Base-by-base conservation (phyloP, 2,797 vertebrate genomes). In the Danionella dracula region DNA sequence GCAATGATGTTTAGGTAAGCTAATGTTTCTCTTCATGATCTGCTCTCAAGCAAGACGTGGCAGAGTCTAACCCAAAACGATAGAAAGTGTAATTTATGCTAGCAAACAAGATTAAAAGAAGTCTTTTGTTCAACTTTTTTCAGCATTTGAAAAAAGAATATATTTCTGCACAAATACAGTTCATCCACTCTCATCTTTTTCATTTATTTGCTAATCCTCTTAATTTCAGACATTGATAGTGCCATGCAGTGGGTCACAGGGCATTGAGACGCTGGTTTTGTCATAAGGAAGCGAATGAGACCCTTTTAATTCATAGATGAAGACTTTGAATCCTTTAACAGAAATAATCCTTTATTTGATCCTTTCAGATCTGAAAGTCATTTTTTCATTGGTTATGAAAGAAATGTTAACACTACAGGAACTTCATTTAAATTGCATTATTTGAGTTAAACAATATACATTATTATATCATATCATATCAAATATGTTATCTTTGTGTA, bases 261-360 rank as follows among this genome's bases (percentile, higher is more conserved):
- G 63, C 20, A 31, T 35, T 50, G 57, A 51, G 37, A 68, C 35
- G 46, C 5, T 13, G 41, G 31, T 61, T 72, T 73, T 67, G 62
- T 76, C 17, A 70, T 63, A 73, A 72, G 66, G 51, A 50, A 72
- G 54, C 46, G 44, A 64, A 31, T 71, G 53, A 68, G 65, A 55
- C 17, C 21, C 23, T 19, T 44, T 70, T 41, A 67, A 65, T 59
- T 71, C 62, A 23, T 31, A 32, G 19, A 37, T 12, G 15, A 58
- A 51, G 37, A 57, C 32, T 35, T 38, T 44, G 23, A 19, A 11
- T 68, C 42, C 50, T 51, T 19, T 53, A 46, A 54, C 35, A 49
- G 46, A 70, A 55, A 66, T 70, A 57, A 70, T 54, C 31, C 12
- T 7, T 32, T 61, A 44, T 49, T 37, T 41, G 50, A 70, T 44